Conservation (phyloP, 2,888 invertebrate species). For the Colostygia pectinataria region DNA sequence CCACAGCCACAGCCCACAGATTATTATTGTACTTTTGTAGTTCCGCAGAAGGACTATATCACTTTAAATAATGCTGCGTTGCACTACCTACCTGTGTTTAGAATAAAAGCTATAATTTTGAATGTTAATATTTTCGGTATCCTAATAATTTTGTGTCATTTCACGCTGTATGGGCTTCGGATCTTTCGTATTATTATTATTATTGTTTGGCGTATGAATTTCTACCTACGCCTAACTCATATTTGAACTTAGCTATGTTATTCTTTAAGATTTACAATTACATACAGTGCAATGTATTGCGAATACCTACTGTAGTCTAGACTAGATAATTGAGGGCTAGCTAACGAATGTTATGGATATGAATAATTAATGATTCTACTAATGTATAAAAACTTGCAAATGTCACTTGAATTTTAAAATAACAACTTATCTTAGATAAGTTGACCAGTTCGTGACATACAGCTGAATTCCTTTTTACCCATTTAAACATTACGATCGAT, state of each 20-base stretch:
- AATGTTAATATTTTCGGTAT: conserved; percentile 7
- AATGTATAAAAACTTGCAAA: conserved; percentile 9
- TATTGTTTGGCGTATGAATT: neutral
- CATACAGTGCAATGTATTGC: too few species aligned
- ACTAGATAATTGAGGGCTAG: too few species aligned
- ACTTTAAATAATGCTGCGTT: too few species aligned
- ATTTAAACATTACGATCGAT: conserved; percentile 2
- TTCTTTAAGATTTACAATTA: too few species aligned
- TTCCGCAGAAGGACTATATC: too few species aligned
- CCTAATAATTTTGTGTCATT: conserved; percentile 26
- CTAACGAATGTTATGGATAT: too few species aligned
- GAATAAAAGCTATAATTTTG: conserved; percentile 8
- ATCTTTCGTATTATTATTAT: conserved; percentile 10
- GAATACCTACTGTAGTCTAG: too few species aligned
- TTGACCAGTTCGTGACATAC: conserved; percentile 35
- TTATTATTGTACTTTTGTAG: too few species aligned
- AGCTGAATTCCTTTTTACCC: conserved; percentile 29
- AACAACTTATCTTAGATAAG: conserved; percentile 26
- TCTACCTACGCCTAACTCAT: too few species aligned
- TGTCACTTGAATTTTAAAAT: conserved; percentile 23
- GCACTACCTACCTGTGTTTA: neutral
- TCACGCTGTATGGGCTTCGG: conserved; percentile 27
- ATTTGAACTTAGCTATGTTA: too few species aligned
- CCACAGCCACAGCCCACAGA: too few species aligned
- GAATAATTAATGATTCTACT: conserved; percentile 2